Conservation (phyloP, 2,113 vertebrate genomes). For the Morone saxatilis region DNA sequence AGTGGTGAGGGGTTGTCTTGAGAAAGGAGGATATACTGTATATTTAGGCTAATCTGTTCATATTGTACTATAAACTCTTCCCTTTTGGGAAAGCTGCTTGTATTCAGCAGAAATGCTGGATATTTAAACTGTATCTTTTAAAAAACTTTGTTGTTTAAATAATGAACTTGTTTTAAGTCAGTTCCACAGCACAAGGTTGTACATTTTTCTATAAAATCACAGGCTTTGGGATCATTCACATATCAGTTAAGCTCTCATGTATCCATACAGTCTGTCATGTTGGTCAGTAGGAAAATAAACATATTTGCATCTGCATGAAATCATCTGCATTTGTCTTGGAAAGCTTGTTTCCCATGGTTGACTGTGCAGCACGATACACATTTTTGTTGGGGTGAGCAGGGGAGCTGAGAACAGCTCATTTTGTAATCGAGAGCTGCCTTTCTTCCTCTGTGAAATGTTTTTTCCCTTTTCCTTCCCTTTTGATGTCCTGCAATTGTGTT, state of each 20-base stretch:
- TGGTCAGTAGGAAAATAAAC: slow-evolving; percentile 44
- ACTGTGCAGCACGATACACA: slow-evolving; percentile 4
- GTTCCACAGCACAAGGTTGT: not conserved
- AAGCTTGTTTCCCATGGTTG: slow-evolving; percentile 33
- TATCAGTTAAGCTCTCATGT: not conserved
- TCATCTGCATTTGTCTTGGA: slow-evolving; percentile 44
- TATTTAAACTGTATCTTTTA: not conserved
- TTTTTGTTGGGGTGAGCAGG: slow-evolving; percentile 15
- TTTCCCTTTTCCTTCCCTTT: slow-evolving; percentile 7
- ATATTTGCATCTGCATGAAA: slow-evolving; percentile 27
- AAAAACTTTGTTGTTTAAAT: not conserved
- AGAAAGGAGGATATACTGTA: slow-evolving; percentile 40
- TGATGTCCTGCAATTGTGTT: slow-evolving; percentile 50
- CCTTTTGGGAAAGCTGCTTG: slow-evolving; percentile 39
- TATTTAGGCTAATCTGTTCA: slow-evolving; percentile 39
- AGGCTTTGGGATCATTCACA: not conserved
- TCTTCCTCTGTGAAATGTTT: slow-evolving; percentile 37
- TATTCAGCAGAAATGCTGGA: not conserved
- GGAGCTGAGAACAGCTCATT: slow-evolving; percentile 30
- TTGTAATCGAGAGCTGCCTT: slow-evolving; percentile 38
- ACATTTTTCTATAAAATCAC: not conserved
- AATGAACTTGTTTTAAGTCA: not conserved
- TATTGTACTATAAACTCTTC: slow-evolving; percentile 10
- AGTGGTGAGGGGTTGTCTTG: slow-evolving; percentile 15
- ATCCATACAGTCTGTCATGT: not conserved